Evolutionary conservation across 1,140 invertebrate species (phyloP), one percentile per base, ranked within the genome.

Genomic region (Eulimnadia texana): DNA sequence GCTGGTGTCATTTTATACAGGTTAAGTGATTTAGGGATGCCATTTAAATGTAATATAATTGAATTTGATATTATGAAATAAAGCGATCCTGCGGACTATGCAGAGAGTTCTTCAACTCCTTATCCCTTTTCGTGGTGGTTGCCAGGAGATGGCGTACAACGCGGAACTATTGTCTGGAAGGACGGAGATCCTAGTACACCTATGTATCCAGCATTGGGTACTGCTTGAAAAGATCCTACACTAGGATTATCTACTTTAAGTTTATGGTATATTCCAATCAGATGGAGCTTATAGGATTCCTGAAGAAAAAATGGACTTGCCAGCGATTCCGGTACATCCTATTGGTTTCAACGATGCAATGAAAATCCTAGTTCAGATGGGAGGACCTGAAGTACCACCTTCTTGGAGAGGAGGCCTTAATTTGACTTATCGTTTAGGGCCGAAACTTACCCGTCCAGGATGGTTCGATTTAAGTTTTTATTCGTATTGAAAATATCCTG

Each of bases 161-260:
- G 70, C 61, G 69, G 70, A 47, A 73, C 70, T 64, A 71, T 73
- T 22, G 62, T 73, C 27, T 66, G 70, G 16, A 67, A 64, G 61
- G 69, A 70, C 24, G 78, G 77, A 0, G 78, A 79, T 67, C 77
- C 78, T 3, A 63, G 69, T 3, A 78, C 77, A 19, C 75, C 74
- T 0, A 67, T 70, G 19, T 77, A 77, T 64, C 73, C 77, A 19
- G 69, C 77, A 23, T 69, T 72, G 60, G 70, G 72, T 75, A 68
- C 61, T 68, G 20, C 51, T 22, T 60, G 19, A 6, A 11, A 11
- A 2, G 16, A n/a, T 60, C n/a, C 3, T 60, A 20, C 11, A 20
- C 23, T 22, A 61, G 3, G 55, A 24, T 2, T 19, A 19, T 56
- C 25, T 58, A 61, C n/a, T n/a, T n/a, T n/a, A n/a, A n/a, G n/a